phyloP scores from a whole-genome alignment of 2,888 invertebrate genomes.

The Sesia bembeciformis region DNA sequence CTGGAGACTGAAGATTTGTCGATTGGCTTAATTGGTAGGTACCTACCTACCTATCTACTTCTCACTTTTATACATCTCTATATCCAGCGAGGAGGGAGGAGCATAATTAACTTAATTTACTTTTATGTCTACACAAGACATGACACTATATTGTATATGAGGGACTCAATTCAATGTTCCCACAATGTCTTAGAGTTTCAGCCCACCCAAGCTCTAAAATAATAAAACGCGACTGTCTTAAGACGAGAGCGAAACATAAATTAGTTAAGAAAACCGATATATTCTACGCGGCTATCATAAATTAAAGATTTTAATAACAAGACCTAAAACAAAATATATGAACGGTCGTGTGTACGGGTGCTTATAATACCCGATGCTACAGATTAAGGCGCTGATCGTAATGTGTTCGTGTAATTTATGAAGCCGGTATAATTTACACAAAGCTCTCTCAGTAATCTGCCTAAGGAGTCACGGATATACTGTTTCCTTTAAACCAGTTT shows the following conservation, averaged over 20 bases:
- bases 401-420: constrained; percentile 52
- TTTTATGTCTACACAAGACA: no score
- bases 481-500: constrained; percentile 14
- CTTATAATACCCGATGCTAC: constrained; percentile 10
- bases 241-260: constrained; percentile 42
- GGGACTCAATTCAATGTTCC: not conserved
- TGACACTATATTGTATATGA: not conserved
- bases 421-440: constrained; percentile 41
- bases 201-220: constrained; percentile 52
- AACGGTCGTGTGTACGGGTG: constrained; percentile 15
- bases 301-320: constrained; percentile 52
- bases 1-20: no score
- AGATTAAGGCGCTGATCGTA: constrained; percentile 37
- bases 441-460: constrained; percentile 27
- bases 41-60: no score
- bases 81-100: no score
- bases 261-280: constrained; percentile 50
- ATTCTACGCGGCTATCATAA: constrained; percentile 36
- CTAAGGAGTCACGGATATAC: constrained; percentile 27
- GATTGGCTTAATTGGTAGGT: no score
- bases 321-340: constrained; percentile 47
- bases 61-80: no score
- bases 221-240: constrained; percentile 39
- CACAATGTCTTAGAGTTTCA: constrained; percentile 8
- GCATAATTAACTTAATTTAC: no score